Evolutionary conservation across 2,888 invertebrate genomes (phyloP), one percentile per base, ranked within the genome.

Genomic region (Doris montereyensis): DNA sequence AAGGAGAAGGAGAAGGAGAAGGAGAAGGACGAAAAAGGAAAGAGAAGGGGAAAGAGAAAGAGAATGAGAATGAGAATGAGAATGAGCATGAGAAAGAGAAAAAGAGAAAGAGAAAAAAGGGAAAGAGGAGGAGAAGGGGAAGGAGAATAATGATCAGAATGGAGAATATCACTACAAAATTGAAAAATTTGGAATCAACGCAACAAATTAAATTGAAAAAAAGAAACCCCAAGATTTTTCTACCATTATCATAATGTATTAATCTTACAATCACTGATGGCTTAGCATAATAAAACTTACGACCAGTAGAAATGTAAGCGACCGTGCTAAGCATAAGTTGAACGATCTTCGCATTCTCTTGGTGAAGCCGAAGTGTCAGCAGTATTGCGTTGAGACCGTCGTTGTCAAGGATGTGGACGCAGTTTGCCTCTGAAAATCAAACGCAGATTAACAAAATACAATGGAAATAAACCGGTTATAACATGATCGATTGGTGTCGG

Each of bases 341-440:
- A 60, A 82, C 77, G 32, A 86, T 28, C 5, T 78, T 81, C 13
- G 71, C 57, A 10, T 82, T 81, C 77, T 84, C 82, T 5, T 35
- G 71, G 60, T 83, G 82, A 4, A 71, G 52, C 32, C 80, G 78
- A 26, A 85, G 21, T 0, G 81, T 78, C n/a, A 65, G 76, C n/a
- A 76, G 28, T 4, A 86, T 76, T 57, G 79, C 78, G 0, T 82
- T 52, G 17, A 82, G 77, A 0, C 85, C 85, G 10, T 80, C 80
- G 62, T 81, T 78, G 28, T 83, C 73, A 5, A 80, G 72, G 68
- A 85, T 81, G 70, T 83, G 83, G 35, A 79, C 76, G 76, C 84
- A 84, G 73, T 83, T 84, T 26, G 83, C 77, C 21, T 82, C 84
- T 85, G 77, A 1, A 76, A 65, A n/a, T n/a, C n/a, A n/a, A n/a